Conservation (phyloP, 2,113 vertebrate genomes). For the Promerops cafer region DNA sequence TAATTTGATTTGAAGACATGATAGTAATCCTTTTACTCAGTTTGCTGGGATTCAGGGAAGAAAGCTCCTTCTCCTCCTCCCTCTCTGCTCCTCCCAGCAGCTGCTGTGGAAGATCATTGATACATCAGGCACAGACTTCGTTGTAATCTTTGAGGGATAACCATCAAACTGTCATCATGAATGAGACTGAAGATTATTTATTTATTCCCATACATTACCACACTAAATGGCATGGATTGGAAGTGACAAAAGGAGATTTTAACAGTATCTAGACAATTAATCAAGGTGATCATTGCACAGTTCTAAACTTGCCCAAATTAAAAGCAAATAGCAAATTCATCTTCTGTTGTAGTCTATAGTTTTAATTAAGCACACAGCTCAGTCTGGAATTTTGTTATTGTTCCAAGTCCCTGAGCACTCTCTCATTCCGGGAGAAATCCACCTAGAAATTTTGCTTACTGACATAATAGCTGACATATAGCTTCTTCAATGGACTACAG, state of each 20-base stretch:
- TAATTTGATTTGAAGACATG: neutral
- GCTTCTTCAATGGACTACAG: neutral
- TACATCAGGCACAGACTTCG: neutral
- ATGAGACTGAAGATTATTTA: neutral
- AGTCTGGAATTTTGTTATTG: neutral
- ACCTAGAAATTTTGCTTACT: neutral
- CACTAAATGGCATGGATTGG: neutral
- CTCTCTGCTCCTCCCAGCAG: accelerated
- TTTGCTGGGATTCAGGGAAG: neutral
- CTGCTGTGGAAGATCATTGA: neutral
- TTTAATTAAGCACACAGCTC: neutral
- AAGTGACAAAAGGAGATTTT: neutral
- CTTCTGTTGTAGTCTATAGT: neutral
- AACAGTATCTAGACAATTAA: neutral
- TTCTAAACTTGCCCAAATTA: neutral
- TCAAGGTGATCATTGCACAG: neutral
- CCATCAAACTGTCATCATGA: neutral
- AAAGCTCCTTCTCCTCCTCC: neutral
- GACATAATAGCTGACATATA: neutral
- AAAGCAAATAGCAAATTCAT: neutral
- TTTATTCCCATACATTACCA: neutral
- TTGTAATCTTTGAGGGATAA: neutral
- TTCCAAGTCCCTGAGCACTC: neutral
- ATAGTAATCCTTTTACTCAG: neutral
- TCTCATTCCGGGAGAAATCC: neutral